A percentile compares a stretch with the other conserved stretches of the same genome.
phyloP scores from a whole-genome alignment of 2,797 vertebrate species.

The Rhincodon typus region DNA sequence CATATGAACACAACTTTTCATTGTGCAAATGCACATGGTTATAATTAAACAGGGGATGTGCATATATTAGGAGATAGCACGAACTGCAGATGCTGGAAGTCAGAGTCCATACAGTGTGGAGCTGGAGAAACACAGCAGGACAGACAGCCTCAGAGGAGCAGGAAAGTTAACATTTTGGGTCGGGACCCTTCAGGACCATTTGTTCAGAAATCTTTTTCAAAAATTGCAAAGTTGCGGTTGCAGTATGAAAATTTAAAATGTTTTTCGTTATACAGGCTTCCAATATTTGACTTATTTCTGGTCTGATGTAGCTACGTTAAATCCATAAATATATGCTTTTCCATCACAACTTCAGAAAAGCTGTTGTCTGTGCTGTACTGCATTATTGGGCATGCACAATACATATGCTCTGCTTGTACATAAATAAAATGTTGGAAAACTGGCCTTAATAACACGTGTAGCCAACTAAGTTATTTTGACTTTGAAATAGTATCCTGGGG shows the following conservation, averaged over 20 bases:
- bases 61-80: too few species aligned
- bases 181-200: not conserved
- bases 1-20: not conserved
- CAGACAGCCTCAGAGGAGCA: too few species aligned
- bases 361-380: not conserved
- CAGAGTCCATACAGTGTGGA: too few species aligned
- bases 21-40: too few species aligned
- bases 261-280: not conserved
- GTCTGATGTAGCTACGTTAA: too few species aligned
- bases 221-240: not conserved
- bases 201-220: not conserved
- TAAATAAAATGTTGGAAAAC: not conserved
- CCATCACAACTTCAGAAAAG: not conserved
- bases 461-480: not conserved
- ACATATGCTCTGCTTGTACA: not conserved
- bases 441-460: not conserved
- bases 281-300: not conserved
- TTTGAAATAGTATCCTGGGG: not conserved
- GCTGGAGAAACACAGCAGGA: too few species aligned
- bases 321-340: not conserved
- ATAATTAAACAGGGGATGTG: not conserved
- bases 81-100: too few species aligned
- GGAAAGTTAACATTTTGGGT: too few species aligned
- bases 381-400: not conserved
- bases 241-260: conserved; percentile 3